Evolutionary conservation across 2,888 invertebrate species (phyloP).

Genomic region (Lymantria dispar): DNA sequence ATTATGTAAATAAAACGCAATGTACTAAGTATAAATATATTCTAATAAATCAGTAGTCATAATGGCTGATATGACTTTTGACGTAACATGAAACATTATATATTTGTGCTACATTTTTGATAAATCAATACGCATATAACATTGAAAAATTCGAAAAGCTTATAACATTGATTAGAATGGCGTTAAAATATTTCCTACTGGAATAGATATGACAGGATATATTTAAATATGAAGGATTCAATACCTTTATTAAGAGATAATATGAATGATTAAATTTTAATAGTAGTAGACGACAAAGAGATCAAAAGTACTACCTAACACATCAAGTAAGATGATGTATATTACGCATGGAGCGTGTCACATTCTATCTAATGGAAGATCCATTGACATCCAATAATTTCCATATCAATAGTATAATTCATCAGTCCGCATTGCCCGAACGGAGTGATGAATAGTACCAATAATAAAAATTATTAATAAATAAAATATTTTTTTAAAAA

Average conservation of each 20-base stretch:
- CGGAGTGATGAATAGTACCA: slow-evolving; percentile 69
- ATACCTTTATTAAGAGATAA: too few species aligned
- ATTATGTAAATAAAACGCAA: slow-evolving; percentile 43
- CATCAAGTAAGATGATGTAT: slow-evolving; percentile 25
- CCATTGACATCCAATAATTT: slow-evolving; percentile 28
- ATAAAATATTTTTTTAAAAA: slow-evolving; percentile 25
- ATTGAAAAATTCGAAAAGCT: too few species aligned
- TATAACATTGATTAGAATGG: too few species aligned
- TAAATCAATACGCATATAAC: slow-evolving; percentile 3
- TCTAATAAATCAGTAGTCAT: slow-evolving; percentile 73
- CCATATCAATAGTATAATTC: slow-evolving; percentile 50
- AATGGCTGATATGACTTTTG: slow-evolving; percentile 81
- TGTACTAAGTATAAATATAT: slow-evolving; percentile 69
- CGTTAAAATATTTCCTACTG: too few species aligned
- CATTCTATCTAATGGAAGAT: slow-evolving; percentile 36
- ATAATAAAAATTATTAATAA: slow-evolving; percentile 4
- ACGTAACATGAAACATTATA: slow-evolving; percentile 48
- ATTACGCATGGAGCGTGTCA: slow-evolving; percentile 39
- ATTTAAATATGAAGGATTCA: too few species aligned
- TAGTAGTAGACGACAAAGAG: slow-evolving; percentile 11
- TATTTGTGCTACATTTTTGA: slow-evolving; percentile 22
- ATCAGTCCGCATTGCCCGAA: slow-evolving; percentile 79
- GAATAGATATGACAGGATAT: too few species aligned
- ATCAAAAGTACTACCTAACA: slow-evolving; percentile 21
- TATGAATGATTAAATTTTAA: too few species aligned